phyloP scores from a whole-genome alignment of 2,888 invertebrate genomes.

The Proisotoma minuta region DNA sequence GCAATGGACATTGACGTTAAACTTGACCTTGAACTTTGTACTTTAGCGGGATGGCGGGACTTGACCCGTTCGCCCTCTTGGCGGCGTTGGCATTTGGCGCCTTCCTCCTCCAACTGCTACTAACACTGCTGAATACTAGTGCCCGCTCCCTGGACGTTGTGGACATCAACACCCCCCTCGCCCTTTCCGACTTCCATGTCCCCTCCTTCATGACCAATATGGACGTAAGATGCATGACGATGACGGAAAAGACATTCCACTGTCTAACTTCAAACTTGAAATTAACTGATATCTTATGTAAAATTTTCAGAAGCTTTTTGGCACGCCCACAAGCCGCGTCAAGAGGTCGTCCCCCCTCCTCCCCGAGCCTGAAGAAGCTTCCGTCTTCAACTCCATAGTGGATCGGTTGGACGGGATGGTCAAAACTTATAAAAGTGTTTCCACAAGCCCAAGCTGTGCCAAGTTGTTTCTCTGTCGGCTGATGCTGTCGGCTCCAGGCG shows the following conservation, averaged over 20 bases:
- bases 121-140: slow-evolving; percentile 45
- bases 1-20: slow-evolving; percentile 20
- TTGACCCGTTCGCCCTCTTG: slow-evolving; percentile 46
- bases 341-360: slow-evolving; percentile 24
- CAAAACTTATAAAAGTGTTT: slow-evolving; percentile 41
- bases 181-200: slow-evolving; percentile 47
- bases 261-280: neutral
- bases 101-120: slow-evolving; percentile 45
- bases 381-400: slow-evolving; percentile 40
- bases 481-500: slow-evolving; percentile 38
- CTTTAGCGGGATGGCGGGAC: slow-evolving; percentile 41
- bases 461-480: slow-evolving; percentile 44
- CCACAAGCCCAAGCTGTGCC: slow-evolving; percentile 41
- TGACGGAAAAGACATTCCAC: neutral
- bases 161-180: slow-evolving; percentile 45
- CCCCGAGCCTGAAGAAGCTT: slow-evolving; percentile 28
- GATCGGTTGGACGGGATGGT: slow-evolving; percentile 44
- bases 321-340: slow-evolving; percentile 44
- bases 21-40: too few species aligned
- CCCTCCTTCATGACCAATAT: slow-evolving; percentile 44
- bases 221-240: slow-evolving; percentile 48
- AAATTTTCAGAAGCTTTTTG: slow-evolving; percentile 44
- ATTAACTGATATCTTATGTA: neutral
- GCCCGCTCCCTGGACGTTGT: slow-evolving; percentile 46
- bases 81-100: slow-evolving; percentile 47